These are phyloP conservation scores for Pissodes strobi DNA, from an alignment of 1,140 invertebrate genomes.

Conservation along the genomic window DNA sequence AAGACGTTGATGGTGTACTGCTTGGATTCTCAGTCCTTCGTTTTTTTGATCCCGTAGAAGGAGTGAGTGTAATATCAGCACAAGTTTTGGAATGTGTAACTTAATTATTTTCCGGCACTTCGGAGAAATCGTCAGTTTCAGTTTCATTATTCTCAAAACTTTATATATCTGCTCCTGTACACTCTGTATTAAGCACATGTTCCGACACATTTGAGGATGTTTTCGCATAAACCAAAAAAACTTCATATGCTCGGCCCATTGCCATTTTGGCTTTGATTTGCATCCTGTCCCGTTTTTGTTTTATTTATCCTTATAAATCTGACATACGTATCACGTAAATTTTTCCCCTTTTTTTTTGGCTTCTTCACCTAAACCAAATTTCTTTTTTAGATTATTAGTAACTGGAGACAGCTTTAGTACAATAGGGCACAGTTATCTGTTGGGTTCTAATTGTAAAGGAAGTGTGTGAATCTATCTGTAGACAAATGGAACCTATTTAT, in stretches of 20 bases:
- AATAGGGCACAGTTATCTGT: constrained; percentile 26
- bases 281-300: constrained; percentile 27
- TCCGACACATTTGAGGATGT: constrained; percentile 13
- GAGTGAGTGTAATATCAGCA: constrained; percentile 2
- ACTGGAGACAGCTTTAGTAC: constrained; percentile 28
- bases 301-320: constrained; percentile 17
- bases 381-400: constrained; percentile 26
- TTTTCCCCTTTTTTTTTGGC: constrained; percentile 26
- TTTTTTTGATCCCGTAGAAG: constrained; percentile 6
- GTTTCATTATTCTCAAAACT: too few relatives aligned
- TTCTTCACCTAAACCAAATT: constrained; percentile 27
- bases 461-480: too few relatives aligned
- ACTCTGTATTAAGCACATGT: not conserved
- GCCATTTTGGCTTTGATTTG: constrained; percentile 25
- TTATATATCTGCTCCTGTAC: too few relatives aligned
- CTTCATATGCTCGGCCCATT: constrained; percentile 20
- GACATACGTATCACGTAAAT: too few relatives aligned
- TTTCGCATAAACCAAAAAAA: constrained; percentile 17
- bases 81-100: too few relatives aligned
- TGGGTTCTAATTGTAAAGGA: constrained; percentile 20
- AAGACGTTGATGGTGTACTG: constrained; percentile 7
- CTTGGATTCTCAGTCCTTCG: constrained; percentile 1
- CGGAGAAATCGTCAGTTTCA: constrained; percentile 12
- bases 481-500: constrained; percentile 21
- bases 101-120: constrained; percentile 4